Base-by-base conservation (phyloP, 1,140 invertebrate species). In the Drosophila erecta region DNA sequence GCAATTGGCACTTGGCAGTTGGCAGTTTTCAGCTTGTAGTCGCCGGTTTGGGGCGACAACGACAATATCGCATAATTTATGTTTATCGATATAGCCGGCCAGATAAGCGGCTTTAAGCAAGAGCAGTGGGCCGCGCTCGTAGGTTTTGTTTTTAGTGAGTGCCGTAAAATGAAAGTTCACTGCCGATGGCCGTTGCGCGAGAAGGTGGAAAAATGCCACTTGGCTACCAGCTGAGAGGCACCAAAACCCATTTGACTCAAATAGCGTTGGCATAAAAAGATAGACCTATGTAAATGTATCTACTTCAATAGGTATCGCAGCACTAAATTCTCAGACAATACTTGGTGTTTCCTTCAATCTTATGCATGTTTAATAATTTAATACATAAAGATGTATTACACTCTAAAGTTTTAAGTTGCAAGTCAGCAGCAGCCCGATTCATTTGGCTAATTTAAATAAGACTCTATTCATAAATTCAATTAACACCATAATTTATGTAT, bases 11-110 rank as follows among this genome's bases (percentile, higher is more conserved):
- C 37, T 55, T 38, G 4, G 51, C 76, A 46, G 4, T 24, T 14
- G 12, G 17, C 51, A 27, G 53, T 55, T 38, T 46, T 44, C 53
- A 69, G 54, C 53, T 60, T 51, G 38, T 53, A 76, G 54, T 78
- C 51, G 70, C 35, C 53, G 41, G 66, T 62, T 77, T 44, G 58
- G 58, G 49, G 62, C 66, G 50, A 70, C 66, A 54, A 56, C 78
- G 66, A 86, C 83, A 86, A 86, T 86, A 86, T 86, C 62, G 51
- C 46, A 56, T 86, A 79, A 89, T 89, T 89, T 89, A 89, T 89
- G 84, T 80, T 89, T 89, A 89, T 89, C 84, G 84, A 89, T 89
- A 89, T 78, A 59, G 79, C 67, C 72, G 53, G 43, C 50, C 59
- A 73, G 84, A 89, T 89, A 89, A 89, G 84, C 84, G 59, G 70